Evolutionary conservation across 2,888 invertebrate genomes (phyloP).

Genomic region (Periphyllus acericola): DNA sequence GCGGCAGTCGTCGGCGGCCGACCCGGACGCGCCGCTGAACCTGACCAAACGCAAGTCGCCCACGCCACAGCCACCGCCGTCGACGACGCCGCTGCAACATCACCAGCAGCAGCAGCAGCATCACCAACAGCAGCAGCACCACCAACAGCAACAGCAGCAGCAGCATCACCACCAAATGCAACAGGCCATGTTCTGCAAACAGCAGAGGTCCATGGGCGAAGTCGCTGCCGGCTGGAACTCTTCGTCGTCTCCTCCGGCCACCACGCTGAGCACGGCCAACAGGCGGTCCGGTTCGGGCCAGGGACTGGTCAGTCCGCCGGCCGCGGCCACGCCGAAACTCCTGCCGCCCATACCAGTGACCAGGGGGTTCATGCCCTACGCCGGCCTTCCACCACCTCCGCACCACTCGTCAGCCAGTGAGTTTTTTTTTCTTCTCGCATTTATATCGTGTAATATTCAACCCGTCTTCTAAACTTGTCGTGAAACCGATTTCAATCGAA

Average conservation of each 20-base stretch:
- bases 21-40: slow-evolving; percentile 87
- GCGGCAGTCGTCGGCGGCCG: slow-evolving; percentile 67
- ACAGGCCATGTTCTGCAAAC: slow-evolving; percentile 63
- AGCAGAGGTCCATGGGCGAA: slow-evolving; percentile 60
- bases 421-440: background rate
- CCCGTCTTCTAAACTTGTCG: too few species aligned
- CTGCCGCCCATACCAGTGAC: slow-evolving; percentile 73
- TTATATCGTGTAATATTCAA: too few species aligned
- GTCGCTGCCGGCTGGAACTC: slow-evolving; percentile 65
- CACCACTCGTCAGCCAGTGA: slow-evolving; percentile 45
- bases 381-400: slow-evolving; percentile 72
- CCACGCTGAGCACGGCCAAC: slow-evolving; percentile 67
- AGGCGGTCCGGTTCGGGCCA: slow-evolving; percentile 63
- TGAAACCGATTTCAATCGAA: too few species aligned
- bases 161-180: slow-evolving; percentile 52
- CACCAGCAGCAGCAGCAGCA: slow-evolving; percentile 65
- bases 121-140: slow-evolving; percentile 52
- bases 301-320: slow-evolving; percentile 69
- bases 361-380: slow-evolving; percentile 71
- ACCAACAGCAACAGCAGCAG: slow-evolving; percentile 56
- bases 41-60: slow-evolving; percentile 76
- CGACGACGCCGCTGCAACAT: slow-evolving; percentile 64
- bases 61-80: slow-evolving; percentile 64
- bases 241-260: slow-evolving; percentile 67
- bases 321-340: slow-evolving; percentile 72